Evolutionary conservation across 2,113 vertebrate species (phyloP), one percentile per base, ranked within the genome.

Genomic region (Colinus virginianus): DNA sequence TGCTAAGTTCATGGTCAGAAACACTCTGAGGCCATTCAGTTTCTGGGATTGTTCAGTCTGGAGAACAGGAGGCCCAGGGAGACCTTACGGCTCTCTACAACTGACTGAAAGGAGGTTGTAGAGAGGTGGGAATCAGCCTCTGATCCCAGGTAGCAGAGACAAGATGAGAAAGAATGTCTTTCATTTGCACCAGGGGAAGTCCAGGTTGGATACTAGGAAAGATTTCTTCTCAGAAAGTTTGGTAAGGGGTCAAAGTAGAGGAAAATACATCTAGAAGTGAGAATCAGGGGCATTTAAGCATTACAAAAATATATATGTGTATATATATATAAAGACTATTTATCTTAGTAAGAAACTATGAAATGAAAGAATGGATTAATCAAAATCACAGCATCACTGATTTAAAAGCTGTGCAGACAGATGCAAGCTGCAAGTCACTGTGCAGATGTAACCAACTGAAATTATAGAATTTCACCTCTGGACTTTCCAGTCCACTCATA

Each of bases 351-450:
- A 87, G 21, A 66, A 77, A 69, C 26, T 18, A 21, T 9, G 20
- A 78, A 71, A n/a, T 62, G 15, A 43, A 85, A 77, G 59, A 56
- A 32, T 36, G 34, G 25, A 46, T 85, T 77, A 21, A 42, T 26
- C 59, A 20, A 21, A 62, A 42, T 32, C 55, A 72, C 68, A 28
- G 45, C 67, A 84, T 38, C 4, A 1, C 16, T 82, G 40, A 6
- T 74, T 14, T 76, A 40, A 55, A 62, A 58, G 61, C 40, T 7
- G 2, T 88, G 63, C 80, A 56, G 70, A 55, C 51, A 84, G 21
- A 79, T n/a, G 63, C 0, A 6, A 66, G 62, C 49, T 32, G 66
- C 11, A 4, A 14, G 67, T 48, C 40, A 72, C 0, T 0, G 55
- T 40, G 34, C 56, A 77, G 34, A 38, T 45, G 45, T 28, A 89